Conservation (phyloP, 64 coral and sea anemone genomes). For the Anthopleura sola region DNA sequence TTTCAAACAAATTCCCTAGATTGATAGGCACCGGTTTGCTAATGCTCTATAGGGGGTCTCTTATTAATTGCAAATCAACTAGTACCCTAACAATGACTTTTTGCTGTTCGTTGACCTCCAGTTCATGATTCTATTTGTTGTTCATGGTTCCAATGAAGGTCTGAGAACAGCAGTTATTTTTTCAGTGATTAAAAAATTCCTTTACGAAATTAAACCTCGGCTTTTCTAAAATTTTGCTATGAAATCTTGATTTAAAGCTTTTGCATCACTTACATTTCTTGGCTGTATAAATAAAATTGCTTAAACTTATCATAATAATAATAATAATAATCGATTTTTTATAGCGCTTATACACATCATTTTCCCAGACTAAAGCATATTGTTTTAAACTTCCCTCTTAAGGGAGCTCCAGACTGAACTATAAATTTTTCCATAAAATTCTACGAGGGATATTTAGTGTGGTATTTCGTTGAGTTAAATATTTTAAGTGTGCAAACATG, state of each 20-base stretch:
- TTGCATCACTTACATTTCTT: too few relatives aligned
- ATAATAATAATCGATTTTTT: too few relatives aligned
- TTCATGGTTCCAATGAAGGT: neutral
- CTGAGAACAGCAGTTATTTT: neutral
- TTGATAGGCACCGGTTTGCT: neutral
- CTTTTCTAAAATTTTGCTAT: neutral
- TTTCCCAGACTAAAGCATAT: too few relatives aligned
- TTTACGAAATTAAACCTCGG: neutral
- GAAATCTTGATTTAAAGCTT: too few relatives aligned
- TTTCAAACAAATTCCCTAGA: neutral
- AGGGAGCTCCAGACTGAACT: too few relatives aligned
- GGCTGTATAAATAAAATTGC: too few relatives aligned
- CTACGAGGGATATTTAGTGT: too few relatives aligned
- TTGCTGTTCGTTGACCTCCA: neutral
- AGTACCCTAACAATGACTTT: neutral
- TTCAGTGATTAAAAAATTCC: neutral
- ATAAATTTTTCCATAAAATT: too few relatives aligned
- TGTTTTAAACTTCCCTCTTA: too few relatives aligned
- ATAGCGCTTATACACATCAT: too few relatives aligned
- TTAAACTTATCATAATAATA: too few relatives aligned
- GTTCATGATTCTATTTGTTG: neutral
- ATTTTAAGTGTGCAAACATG: neutral
- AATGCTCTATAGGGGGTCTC: neutral
- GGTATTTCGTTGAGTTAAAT: too few relatives aligned
- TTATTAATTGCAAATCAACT: slow-evolving; percentile 1